These are phyloP conservation scores for Drosophila obscura DNA, from an alignment of 1,140 invertebrate species.

Conservation along the genomic window DNA sequence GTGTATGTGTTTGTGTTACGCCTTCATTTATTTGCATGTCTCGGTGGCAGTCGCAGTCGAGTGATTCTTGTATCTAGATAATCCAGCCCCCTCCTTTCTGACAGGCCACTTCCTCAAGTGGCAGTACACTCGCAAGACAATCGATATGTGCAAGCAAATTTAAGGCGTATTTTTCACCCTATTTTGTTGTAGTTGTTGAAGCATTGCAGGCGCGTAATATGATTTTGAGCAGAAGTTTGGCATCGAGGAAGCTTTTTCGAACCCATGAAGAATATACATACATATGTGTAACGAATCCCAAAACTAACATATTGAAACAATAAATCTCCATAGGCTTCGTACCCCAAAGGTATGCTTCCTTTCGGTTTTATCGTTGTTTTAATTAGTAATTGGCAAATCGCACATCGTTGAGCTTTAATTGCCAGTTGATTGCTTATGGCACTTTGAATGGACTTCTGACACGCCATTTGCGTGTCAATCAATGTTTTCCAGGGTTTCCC, in stretches of 20 bases:
- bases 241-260: too few species aligned
- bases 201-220: not conserved
- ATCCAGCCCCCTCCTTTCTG: slow-evolving; percentile 25
- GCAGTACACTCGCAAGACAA: slow-evolving; percentile 20
- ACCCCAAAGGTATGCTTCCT: too few species aligned
- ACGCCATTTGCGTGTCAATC: slow-evolving; percentile 54
- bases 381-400: slow-evolving; percentile 68
- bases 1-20: slow-evolving; percentile 3
- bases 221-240: too few species aligned
- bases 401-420: slow-evolving; percentile 72
- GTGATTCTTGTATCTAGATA: slow-evolving; percentile 70
- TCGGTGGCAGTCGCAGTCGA: slow-evolving; percentile 53
- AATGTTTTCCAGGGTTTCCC: not conserved
- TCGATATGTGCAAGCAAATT: slow-evolving; percentile 19
- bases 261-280: too few species aligned
- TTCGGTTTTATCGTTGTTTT: slow-evolving; percentile 27
- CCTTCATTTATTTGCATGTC: slow-evolving; percentile 42
- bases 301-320: too few species aligned
- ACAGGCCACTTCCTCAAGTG: slow-evolving; percentile 49
- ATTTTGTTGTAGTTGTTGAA: slow-evolving; percentile 17
- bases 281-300: too few species aligned
- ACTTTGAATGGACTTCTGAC: slow-evolving; percentile 66
- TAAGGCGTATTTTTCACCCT: slow-evolving; percentile 23
- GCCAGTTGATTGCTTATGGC: slow-evolving; percentile 71
- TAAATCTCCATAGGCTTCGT: too few species aligned